Base-by-base conservation (phyloP, 2,113 vertebrate genomes). In the Tetrax tetrax region DNA sequence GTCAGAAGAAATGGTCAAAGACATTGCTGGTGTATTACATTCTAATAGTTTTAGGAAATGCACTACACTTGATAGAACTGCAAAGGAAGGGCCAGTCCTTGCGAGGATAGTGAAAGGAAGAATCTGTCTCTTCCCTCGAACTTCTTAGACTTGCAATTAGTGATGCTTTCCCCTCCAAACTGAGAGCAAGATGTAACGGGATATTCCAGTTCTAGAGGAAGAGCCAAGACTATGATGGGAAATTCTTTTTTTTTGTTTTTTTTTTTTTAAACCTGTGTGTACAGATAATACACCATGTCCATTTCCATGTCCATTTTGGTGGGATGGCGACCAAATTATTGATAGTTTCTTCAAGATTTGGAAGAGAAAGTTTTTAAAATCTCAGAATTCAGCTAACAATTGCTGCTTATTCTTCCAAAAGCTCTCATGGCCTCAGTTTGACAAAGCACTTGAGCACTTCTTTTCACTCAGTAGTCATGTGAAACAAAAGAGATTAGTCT, bases 401-500 rank as follows among this genome's bases (percentile, higher is more conserved):
- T 65, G 31, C 83, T 83, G 75, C 38, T 89, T 54, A 70, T 77
- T 95, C 75, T 92, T 81, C 76, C 50, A 81, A 61, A 83, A 95
- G 35, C 10, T 74, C 59, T 51, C 59, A 17, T 8, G 17, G 48
- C 29, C 38, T 89, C 38, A 35, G 4, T 93, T 64, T 95, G 87
- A 87, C 56, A 65, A 71, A 82, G 54, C 53, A 59, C 47, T 85
- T 37, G 31, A 86, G 59, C 25, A 23, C 29, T 85, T 85, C 31
- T 78, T 94, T 95, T 88, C 74, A 77, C 38, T 83, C 63, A 77
- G 61, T 24, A 86, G n/a, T 43, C 25, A 47, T 33, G 70, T 91
- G 70, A 94, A 96, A 93, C 74, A 89, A 83, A 95, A 85, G 78
- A 83, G 59, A 88, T 93, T 77, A 90, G 59, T 77, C 16, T 77